Conservation (phyloP, 1,140 invertebrate species). For the Cydia splendana region DNA sequence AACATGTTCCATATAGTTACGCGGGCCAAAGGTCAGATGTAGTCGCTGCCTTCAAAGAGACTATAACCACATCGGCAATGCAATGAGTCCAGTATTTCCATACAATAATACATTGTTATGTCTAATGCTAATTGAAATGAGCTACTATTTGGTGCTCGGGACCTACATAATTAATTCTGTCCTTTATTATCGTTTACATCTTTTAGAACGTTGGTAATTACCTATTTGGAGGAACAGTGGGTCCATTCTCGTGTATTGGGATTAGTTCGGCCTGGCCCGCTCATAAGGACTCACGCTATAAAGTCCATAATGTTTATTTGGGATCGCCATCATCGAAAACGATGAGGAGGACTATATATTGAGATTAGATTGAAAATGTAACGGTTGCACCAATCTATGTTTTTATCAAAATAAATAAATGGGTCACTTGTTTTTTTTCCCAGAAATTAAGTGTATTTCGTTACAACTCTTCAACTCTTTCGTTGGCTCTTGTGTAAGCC, state of each 20-base stretch:
- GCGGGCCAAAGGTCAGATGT: constrained; percentile 54
- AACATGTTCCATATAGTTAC: constrained; percentile 29
- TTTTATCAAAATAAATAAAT: too few relatives aligned
- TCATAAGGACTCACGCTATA: too few relatives aligned
- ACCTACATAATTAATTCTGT: constrained; percentile 30
- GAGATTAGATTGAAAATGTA: neutral
- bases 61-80: constrained; percentile 39
- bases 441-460: too few relatives aligned
- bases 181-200: constrained; percentile 21
- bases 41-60: constrained; percentile 47
- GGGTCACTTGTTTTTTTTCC: too few relatives aligned
- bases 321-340: too few relatives aligned
- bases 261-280: too few relatives aligned
- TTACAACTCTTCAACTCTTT: too few relatives aligned
- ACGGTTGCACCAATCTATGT: neutral
- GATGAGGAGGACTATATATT: too few relatives aligned
- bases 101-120: constrained; percentile 68
- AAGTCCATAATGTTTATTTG: too few relatives aligned
- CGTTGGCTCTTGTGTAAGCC: too few relatives aligned
- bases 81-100: constrained; percentile 63
- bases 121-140: constrained; percentile 57
- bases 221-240: neutral
- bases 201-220: neutral
- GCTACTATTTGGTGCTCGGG: constrained; percentile 23
- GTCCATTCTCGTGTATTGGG: neutral